Evolutionary conservation across 2,797 vertebrate genomes (phyloP).

Genomic region (Limnodromus scolopaceus): DNA sequence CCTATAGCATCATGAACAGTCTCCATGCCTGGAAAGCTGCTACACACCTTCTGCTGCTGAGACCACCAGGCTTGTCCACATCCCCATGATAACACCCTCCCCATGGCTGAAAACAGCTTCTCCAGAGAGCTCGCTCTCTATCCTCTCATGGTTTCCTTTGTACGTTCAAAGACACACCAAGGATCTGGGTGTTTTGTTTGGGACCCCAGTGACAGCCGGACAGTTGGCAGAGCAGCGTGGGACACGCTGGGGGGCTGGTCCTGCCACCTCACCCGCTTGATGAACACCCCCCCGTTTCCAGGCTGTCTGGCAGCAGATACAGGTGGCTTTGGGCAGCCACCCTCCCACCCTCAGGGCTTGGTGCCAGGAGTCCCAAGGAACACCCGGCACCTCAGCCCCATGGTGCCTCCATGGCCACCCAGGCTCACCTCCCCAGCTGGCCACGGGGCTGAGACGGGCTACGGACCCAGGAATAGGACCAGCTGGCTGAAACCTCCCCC

Average conservation of each 20-base stretch:
- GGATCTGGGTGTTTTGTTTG: neutral
- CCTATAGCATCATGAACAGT: neutral
- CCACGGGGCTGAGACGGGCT: neutral
- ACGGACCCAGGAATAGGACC: neutral
- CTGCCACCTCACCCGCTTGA: neutral
- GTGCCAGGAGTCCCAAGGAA: neutral
- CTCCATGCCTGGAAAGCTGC: neutral
- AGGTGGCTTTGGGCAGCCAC: rapidly evolving
- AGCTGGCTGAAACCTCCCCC: neutral
- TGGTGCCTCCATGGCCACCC: neutral
- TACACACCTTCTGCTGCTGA: neutral
- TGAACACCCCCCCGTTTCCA: neutral
- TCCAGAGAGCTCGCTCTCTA: neutral
- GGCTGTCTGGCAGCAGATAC: rapidly evolving
- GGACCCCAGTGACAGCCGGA: neutral
- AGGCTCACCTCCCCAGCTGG: neutral
- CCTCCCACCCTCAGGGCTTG: neutral
- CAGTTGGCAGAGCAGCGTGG: rapidly evolving
- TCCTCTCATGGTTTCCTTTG: neutral
- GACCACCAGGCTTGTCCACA: neutral
- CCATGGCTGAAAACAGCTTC: neutral
- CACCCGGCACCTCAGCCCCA: neutral
- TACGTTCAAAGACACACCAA: neutral
- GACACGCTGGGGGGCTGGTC: neutral
- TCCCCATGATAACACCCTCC: neutral